Percentiles rank a stretch among this genome's conserved stretches.
Conservation (phyloP, 2,113 vertebrate genomes). For the Athene noctua region DNA sequence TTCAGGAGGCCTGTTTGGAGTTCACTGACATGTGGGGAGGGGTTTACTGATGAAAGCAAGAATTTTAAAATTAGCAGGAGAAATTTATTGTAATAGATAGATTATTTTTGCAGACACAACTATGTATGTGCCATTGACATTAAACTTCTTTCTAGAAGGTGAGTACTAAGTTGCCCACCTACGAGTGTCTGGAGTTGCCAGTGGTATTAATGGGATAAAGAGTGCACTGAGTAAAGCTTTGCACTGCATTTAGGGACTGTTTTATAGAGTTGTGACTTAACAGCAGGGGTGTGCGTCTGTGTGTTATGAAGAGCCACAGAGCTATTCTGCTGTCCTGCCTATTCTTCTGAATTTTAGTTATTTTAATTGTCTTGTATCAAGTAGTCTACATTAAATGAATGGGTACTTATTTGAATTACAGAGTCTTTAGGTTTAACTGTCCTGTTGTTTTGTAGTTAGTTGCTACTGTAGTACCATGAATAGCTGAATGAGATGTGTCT, state of each 20-base stretch:
- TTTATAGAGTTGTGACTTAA: not conserved
- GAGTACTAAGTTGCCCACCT: not conserved
- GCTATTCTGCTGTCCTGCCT: not conserved
- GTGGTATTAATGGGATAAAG: not conserved
- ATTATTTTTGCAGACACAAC: not conserved
- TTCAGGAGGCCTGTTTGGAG: not conserved
- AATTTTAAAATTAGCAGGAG: not conserved
- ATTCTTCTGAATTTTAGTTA: not conserved
- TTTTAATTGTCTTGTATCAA: not conserved
- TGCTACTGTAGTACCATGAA: not conserved
- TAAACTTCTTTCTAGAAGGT: not conserved
- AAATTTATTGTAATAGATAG: not conserved
- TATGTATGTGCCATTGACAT: not conserved
- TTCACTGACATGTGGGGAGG: not conserved
- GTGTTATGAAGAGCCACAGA: not conserved
- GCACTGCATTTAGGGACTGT: not conserved
- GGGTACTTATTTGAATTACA: fast-evolving
- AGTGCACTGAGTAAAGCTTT: not conserved
- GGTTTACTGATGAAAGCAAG: not conserved
- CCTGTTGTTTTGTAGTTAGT: not conserved
- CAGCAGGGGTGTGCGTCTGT: not conserved
- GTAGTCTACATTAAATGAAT: not conserved
- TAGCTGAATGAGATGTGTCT: not conserved
- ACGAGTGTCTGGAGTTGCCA: not conserved
- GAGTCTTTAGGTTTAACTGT: not conserved